phyloP scores from a whole-genome alignment of 2,113 vertebrate genomes.

The Oryctolagus cuniculus region mOryCun1.1 NC_091439.1:103729001-103729500 shows the following conservation, averaged over 20 bases:
- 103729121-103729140: neutral
- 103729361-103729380: neutral
- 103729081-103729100: neutral
- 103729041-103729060: neutral
- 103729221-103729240: neutral
- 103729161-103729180: neutral
- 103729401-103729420: accelerated
- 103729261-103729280: neutral
- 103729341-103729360: neutral
- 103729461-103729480: neutral
- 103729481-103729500: neutral
- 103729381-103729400: neutral
- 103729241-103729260: neutral
- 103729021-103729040: neutral
- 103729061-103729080: neutral
- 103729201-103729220: neutral
- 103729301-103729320: neutral
- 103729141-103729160: neutral
- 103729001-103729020: neutral
- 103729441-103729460: neutral
- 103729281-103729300: neutral
- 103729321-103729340: neutral
- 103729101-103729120: neutral
- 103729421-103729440: neutral
- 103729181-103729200: neutral